Evolutionary conservation across 2,888 invertebrate species (phyloP), one percentile per base, ranked within the genome.

Genomic region (Ferdinandea cuprea): DNA sequence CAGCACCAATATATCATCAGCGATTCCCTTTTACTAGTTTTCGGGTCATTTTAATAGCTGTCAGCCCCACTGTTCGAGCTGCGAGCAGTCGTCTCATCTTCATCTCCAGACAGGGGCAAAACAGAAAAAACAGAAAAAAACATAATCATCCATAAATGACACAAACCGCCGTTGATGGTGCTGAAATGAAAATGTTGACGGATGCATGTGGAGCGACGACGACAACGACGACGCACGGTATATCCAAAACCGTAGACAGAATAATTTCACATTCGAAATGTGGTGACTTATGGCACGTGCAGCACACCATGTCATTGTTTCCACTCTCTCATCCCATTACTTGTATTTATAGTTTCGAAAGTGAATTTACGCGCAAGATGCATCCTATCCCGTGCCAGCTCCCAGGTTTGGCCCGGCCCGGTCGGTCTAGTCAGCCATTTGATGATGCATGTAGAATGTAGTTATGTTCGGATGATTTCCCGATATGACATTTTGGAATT

Each of bases 181-280:
- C 69, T 71, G 52, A 76, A 71, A 81, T 65, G 58, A 81, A 71
- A 81, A 65, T 42, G 81, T 52, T 72, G 76, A 77, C 72, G 46
- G 80, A 76, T 76, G 59, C 74, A 65, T 71, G 50, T 42, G 58
- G 69, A 71, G 63, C 80, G 50, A 17, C 66, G 19, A 35, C 61
- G 28, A 30, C n/a, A n/a, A 17, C 44, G 13, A n/a, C 17, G 21
- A 4, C 8, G 7, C 6, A 1, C 52, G 28, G 35, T 59, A 58
- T 17, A 58, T 17, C 63, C 56, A 52, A 61, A 71, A 8, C 42
- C 68, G 66, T 50, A 81, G 81, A 81, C 72, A 73, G 78, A 78
- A 78, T 69, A 83, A 83, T 83, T 73, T 77, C 83, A 83, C 83
- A 83, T 83, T 78, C 83, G 78, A 83, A 78, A 78, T 83, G 72